Base-by-base conservation (phyloP, 2,797 vertebrate genomes). In the Sarcoramphus papa region DNA sequence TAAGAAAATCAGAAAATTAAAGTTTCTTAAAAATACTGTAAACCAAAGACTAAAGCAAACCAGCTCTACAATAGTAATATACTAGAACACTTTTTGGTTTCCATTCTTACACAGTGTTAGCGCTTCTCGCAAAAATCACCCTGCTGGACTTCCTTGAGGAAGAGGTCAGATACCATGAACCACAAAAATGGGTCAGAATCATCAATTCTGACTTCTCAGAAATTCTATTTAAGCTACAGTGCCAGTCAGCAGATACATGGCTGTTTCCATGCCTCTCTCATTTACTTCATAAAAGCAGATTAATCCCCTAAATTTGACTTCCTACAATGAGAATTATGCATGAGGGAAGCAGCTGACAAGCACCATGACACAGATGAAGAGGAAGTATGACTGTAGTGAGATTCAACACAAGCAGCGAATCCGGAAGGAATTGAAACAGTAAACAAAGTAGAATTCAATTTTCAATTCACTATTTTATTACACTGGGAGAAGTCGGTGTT, bases 331-430 rank as follows among this genome's bases (percentile, higher is more conserved):
- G 68, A 93, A 92, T 68, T 92, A 95, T 60, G 64, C 76, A 88
- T 40, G 50, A 96, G 63, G 59, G 68, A 98, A 96, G 93, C 89
- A 97, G 92, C 67, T 92, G 95, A 97, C 90, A 96, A 95, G 65
- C 40, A 96, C 64, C 51, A 54, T 77, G 91, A 96, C 92, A 97
- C 93, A 96, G 88, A 97, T 94, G 73, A 69, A 64, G 41, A 74
- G 47, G 51, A 70, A 91, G 51, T n/a, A 62, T 33, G 57, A 62
- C 68, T 11, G 59, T 14, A 81, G 50, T 78, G 43, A 85, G 40
- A 76, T 78, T 85, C 57, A 80, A 91, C 21, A 90, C 10, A 59
- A 87, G 35, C 24, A 90, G 54, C 24, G 90, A 92, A 90, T 63
- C 20, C 6, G 5, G 37, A 85, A 88, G 84, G 19, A 86, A 95